Evolutionary conservation across 2,113 vertebrate genomes (phyloP).

Genomic region (Podocnemis expansa): DNA sequence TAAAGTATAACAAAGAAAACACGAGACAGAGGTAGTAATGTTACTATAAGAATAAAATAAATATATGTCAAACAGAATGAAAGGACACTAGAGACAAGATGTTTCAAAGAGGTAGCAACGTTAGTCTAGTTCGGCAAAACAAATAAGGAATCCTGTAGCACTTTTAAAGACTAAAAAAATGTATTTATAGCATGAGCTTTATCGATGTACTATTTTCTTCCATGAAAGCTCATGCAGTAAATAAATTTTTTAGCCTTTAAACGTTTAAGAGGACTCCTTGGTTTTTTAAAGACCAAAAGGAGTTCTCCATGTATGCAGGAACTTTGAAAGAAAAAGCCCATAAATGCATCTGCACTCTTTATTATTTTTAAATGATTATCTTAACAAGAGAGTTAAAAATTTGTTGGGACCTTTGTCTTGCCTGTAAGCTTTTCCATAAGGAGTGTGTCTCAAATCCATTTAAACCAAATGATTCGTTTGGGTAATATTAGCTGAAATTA

Average conservation of each 20-base stretch:
- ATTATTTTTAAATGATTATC: background rate
- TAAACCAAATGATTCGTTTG: background rate
- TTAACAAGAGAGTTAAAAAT: background rate
- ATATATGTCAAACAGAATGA: background rate
- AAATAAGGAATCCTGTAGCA: no score
- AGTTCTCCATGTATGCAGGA: background rate
- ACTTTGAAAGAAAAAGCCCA: background rate
- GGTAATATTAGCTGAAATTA: background rate
- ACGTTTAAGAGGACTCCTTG: no score
- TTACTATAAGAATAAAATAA: background rate
- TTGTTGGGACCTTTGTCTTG: background rate
- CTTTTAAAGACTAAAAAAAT: no score
- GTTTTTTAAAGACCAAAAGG: no score
- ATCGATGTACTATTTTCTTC: no score
- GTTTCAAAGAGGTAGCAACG: no score
- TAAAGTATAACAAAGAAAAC: background rate
- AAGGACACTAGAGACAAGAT: background rate
- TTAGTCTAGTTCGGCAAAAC: no score
- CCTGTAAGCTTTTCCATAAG: background rate
- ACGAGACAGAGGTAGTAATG: background rate
- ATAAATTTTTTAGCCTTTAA: no score
- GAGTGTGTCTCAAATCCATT: background rate
- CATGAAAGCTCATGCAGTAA: no score
- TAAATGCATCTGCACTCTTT: background rate
- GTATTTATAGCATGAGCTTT: no score